phyloP scores from a whole-genome alignment of 1,140 invertebrate genomes.

The Drosophila serrata region DNA sequence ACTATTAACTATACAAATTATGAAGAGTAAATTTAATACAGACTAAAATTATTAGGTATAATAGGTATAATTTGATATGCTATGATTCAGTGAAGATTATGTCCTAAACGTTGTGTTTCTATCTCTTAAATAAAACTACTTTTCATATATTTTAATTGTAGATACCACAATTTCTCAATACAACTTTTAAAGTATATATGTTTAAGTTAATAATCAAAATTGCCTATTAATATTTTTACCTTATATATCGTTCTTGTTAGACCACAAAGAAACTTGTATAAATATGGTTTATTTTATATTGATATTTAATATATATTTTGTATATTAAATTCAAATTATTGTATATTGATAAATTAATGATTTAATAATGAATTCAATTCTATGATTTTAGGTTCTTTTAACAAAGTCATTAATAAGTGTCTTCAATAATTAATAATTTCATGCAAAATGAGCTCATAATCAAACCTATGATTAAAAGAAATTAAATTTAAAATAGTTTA shows the following conservation, averaged over 20 bases:
- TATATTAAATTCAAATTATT: background rate
- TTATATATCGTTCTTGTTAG: no score
- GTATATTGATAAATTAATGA: no score
- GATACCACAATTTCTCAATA: background rate
- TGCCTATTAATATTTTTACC: background rate
- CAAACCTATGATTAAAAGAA: background rate
- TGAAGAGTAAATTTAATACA: background rate
- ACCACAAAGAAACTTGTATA: no score
- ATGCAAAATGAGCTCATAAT: background rate
- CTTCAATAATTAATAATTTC: background rate
- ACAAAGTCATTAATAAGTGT: background rate
- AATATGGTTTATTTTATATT: background rate
- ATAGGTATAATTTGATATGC: background rate
- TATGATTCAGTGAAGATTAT: background rate
- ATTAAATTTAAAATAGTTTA: background rate
- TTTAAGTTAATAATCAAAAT: background rate
- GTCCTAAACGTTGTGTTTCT: background rate
- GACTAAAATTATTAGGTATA: background rate
- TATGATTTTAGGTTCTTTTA: background rate
- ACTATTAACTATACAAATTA: constrained; percentile 13
- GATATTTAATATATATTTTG: background rate
- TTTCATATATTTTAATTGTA: background rate
- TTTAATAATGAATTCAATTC: background rate
- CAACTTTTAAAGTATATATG: background rate
- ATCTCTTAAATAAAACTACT: background rate